Base-by-base conservation (phyloP, 2,113 vertebrate species). In the Plectropomus leopardus region DNA sequence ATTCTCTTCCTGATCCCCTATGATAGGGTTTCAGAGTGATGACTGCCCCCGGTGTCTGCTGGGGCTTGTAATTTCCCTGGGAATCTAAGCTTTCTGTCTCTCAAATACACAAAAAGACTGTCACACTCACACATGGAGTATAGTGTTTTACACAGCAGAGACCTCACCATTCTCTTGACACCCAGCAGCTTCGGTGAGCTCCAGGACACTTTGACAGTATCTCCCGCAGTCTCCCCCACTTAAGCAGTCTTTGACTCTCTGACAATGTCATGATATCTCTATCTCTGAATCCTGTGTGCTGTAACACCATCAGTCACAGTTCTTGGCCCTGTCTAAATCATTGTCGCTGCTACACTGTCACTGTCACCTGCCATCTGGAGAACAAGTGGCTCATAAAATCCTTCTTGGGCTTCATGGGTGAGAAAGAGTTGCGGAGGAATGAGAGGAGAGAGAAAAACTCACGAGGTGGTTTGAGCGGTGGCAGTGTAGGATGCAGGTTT, bases 401-500 rank as follows among this genome's bases (percentile, higher is more conserved):
- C 24, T 53, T 51, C n/a, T 45, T 48, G 40, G 28, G 54, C 76
- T 82, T 70, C 51, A 65, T 7, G 7, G 42, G 24, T 3, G 28
- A 72, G 11, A 72, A 65, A 61, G 36, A 57, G 15, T 9, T n/a
- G 44, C 2, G 24, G 23, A 72, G 15, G 57, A 40, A 57, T 36
- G 57, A 48, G 28, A 48, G 17, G 21, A 68, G 65, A 34, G 68
- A 45, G 60, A 76, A 28, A 42, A 4, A 87, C 93, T 95, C 93
- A 98, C 97, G 95, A 89, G 94, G 91, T 5, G 93, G 96, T 81
- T 96, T 96, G 80, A 96, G 90, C 0, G 98, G 97, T 1, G 98
- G 97, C 80, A 99, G 89, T 0, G 97, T 99, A 1, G 98, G 98
- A 71, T 97, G 96, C 2, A 99, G 95, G 80, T 98, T 95, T 89